phyloP scores from a whole-genome alignment of 1,140 invertebrate species.

The Lepidurus arcticus region DNA sequence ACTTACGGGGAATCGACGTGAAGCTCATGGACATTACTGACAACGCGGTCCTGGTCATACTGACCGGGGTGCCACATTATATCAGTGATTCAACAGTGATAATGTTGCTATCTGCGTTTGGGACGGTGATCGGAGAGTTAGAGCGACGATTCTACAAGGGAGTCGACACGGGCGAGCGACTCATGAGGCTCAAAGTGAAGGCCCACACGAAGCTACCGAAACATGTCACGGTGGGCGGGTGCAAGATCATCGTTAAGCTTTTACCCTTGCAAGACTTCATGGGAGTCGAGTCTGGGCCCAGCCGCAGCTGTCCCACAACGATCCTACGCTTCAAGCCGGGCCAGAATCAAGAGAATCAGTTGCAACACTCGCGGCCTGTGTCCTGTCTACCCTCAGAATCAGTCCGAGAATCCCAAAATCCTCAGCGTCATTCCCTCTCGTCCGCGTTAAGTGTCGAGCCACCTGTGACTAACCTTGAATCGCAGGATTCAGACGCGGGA shows the following conservation, averaged over 20 bases:
- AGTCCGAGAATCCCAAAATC: neutral
- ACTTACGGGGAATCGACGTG: slow-evolving; percentile 41
- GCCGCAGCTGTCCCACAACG: neutral
- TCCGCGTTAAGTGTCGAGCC: neutral
- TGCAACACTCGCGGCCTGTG: neutral
- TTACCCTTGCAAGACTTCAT: neutral
- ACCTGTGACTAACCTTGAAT: neutral
- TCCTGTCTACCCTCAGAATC: neutral
- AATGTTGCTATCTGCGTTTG: slow-evolving; percentile 43
- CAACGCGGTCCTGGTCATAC: slow-evolving; percentile 42
- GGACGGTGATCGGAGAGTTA: slow-evolving; percentile 44
- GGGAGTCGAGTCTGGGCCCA: neutral
- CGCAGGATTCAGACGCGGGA: neutral
- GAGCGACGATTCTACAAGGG: slow-evolving; percentile 46
- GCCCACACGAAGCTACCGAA: slow-evolving; percentile 39
- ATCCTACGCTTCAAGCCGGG: neutral
- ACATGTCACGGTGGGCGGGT: slow-evolving; percentile 42
- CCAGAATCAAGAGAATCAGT: slow-evolving; percentile 23
- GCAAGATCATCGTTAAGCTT: slow-evolving; percentile 32
- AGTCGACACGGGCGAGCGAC: slow-evolving; percentile 46
- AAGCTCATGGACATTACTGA: slow-evolving; percentile 42
- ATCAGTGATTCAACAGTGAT: slow-evolving; percentile 42
- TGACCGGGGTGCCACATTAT: slow-evolving; percentile 44
- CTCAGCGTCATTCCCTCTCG: neutral
- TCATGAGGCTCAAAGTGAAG: slow-evolving; percentile 42